A percentile compares a stretch with the other conserved stretches of the same genome.
phyloP scores from a whole-genome alignment of 2,797 vertebrate genomes.

The Poeciliopsis presidionis region DNA sequence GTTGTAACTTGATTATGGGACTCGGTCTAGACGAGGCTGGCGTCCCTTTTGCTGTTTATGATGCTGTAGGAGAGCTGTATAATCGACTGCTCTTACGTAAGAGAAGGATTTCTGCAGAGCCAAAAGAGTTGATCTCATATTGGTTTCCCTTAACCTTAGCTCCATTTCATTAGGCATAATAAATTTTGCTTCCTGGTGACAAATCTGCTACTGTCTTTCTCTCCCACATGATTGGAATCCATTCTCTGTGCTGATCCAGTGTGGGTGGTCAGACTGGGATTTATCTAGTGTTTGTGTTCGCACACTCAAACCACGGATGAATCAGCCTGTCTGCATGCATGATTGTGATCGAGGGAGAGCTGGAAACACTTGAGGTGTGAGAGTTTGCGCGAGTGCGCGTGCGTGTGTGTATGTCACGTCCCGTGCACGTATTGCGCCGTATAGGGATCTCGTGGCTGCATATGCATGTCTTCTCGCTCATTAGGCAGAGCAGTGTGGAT shows the following conservation, averaged over 20 bases:
- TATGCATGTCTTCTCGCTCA: conserved; percentile 57
- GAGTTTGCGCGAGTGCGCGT: conserved; percentile 15
- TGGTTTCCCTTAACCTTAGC: conserved; percentile 3
- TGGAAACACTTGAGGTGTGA: conserved; percentile 46
- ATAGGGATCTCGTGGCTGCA: conserved; percentile 31
- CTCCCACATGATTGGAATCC: conserved; percentile 63
- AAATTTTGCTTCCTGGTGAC: conserved; percentile 46
- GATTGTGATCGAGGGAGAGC: conserved; percentile 23
- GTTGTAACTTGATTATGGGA: conserved; percentile 70
- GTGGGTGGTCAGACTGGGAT: conserved; percentile 66
- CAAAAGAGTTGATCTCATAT: background rate
- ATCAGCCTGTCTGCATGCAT: conserved; percentile 31
- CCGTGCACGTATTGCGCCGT: conserved; percentile 45
- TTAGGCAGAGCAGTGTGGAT: conserved; percentile 62
- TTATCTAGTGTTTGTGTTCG: conserved; percentile 42
- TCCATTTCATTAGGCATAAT: conserved; percentile 49
- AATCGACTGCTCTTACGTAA: conserved; percentile 33
- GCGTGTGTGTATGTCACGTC: conserved; percentile 44
- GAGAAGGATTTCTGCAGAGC: background rate
- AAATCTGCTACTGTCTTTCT: conserved; percentile 48
- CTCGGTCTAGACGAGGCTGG: conserved; percentile 67
- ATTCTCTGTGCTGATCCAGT: conserved; percentile 65
- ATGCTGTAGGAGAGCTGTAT: conserved; percentile 51
- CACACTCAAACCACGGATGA: conserved; percentile 25
- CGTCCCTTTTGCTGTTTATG: conserved; percentile 57